These are phyloP conservation scores for Idris sp. DNA, from an alignment of 1,140 invertebrate genomes.

Conservation along the genomic window DNA sequence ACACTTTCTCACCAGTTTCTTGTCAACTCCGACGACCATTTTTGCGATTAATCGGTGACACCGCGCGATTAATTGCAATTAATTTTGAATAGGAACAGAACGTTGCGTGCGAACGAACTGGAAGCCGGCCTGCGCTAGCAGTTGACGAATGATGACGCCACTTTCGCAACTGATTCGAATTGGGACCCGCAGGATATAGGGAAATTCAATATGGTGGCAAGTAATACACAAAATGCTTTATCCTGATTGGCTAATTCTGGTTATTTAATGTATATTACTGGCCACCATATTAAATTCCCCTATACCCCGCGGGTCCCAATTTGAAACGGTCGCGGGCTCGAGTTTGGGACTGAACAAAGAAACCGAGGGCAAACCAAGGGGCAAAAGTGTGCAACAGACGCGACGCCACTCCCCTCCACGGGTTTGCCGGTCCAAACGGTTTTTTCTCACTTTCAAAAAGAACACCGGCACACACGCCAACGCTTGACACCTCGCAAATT, in stretches of 20 bases:
- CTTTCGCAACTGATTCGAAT: constrained; percentile 58
- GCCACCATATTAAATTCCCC: no score
- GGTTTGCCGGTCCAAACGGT: constrained; percentile 16
- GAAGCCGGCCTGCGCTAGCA: constrained; percentile 20
- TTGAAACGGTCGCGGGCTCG: constrained; percentile 55
- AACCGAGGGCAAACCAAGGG: constrained; percentile 66
- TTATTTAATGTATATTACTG: no score
- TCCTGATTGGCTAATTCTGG: no score
- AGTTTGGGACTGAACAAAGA: constrained; percentile 67
- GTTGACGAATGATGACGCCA: constrained; percentile 29
- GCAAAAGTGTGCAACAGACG: constrained; percentile 72
- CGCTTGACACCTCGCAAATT: constrained; percentile 20
- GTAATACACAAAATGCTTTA: no score
- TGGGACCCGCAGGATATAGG: no score
- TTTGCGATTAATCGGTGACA: constrained; percentile 8
- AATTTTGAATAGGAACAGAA: constrained; percentile 1
- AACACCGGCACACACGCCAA: neutral
- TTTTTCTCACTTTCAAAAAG: constrained; percentile 18
- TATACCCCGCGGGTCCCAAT: no score
- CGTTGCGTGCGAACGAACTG: neutral
- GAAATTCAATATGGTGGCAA: no score
- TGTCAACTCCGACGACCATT: constrained; percentile 46
- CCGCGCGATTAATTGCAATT: constrained; percentile 13
- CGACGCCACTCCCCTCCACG: constrained; percentile 40
- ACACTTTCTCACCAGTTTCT: constrained; percentile 41